Base-by-base conservation (phyloP, 1,140 invertebrate species). In the Drosophila subobscura region DNA sequence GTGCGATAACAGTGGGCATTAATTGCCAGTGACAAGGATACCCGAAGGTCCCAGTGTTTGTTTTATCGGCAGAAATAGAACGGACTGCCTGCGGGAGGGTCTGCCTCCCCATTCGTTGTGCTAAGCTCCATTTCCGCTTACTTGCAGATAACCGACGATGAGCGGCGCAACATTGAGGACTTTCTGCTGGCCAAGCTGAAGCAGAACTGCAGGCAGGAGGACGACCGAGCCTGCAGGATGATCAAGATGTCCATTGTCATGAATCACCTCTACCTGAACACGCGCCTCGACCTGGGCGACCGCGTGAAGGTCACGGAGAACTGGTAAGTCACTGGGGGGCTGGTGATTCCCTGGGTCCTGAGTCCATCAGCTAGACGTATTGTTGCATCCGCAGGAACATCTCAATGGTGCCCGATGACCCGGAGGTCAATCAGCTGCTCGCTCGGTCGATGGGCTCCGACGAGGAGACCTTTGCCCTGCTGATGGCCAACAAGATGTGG, bases 171-270 rank as follows among this genome's bases (percentile, higher is more conserved):
- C 76, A 90, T 92, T 33, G 96, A 96, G 90, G 95, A 96, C 61
- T 93, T 94, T 6, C 91, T 96, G 4, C 91, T 96, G 55, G 93
- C 94, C 14, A 96, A 96, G 61, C 91, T 97, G 7, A 96, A 95
- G 75, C 92, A 92, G 42, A 96, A 96, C 92, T 97, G 96, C 79
- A 93, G 94, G 1, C 94, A 95, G 54, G 93, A 95, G 45, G 95
- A 96, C 70, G 93, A 95, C 8, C 95, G 95, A 27, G 95, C 96
- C 14, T 97, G 96, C 80, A 94, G 96, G 66, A 96, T 96, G 93
- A 92, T 96, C 3, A 96, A 96, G 91, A 89, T 96, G 60, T 94
- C 96, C 3, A 95, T 95, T 1, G 96, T 96, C 79, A 96, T 96
- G 92, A 96, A 97, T 91, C 93, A 94, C 51, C 93, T 97, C 77